Conservation (phyloP, 2,888 invertebrate genomes). For the Eristalis intricaria region DNA sequence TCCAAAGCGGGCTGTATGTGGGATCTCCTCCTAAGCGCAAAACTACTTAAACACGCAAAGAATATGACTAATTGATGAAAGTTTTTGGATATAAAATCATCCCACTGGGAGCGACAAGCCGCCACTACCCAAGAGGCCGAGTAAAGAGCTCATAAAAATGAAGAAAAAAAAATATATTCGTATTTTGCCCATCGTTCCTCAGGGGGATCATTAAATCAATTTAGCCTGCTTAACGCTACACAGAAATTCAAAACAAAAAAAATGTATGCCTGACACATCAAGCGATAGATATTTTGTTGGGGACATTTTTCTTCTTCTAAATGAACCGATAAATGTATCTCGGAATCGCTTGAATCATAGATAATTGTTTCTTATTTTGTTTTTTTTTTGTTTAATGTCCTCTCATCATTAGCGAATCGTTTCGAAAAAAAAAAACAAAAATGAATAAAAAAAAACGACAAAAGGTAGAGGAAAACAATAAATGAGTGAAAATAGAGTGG, state of each 20-base stretch:
- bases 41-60: not conserved
- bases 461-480: not conserved
- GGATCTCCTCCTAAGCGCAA: not conserved
- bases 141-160: conserved; percentile 2
- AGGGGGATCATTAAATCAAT: conserved; percentile 14
- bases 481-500: not conserved
- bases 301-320: not conserved
- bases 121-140: not conserved
- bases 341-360: not conserved
- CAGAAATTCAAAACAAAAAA: not conserved
- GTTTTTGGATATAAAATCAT: not conserved
- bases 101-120: not conserved
- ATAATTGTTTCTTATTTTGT: not conserved
- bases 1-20: too few species aligned
- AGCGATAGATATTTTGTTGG: not conserved
- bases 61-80: not conserved
- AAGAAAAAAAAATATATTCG: not conserved
- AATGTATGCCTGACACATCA: conserved; percentile 11
- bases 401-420: too few species aligned
- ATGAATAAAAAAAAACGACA: too few species aligned
- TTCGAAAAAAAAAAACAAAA: too few species aligned
- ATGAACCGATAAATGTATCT: not conserved
- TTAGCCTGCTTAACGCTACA: not conserved
- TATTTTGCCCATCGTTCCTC: not conserved
- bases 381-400: too few species aligned